A percentile compares a stretch with the other conserved stretches of the same genome.
Evolutionary conservation across 2,797 vertebrate genomes (phyloP).

Genomic region (Micropoecilia bifurca): DNA sequence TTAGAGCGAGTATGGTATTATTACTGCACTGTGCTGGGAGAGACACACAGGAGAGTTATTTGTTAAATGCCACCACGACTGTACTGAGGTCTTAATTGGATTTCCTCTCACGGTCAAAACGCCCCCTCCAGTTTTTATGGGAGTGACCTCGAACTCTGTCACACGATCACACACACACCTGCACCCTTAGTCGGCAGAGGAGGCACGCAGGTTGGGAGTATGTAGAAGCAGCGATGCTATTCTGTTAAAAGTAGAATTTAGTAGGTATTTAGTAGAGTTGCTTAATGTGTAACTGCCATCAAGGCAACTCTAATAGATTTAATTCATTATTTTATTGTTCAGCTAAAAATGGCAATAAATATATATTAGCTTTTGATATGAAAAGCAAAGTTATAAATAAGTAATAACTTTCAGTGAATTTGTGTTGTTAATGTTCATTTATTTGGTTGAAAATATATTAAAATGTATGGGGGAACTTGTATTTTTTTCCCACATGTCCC

Average conservation of each 20-base stretch:
- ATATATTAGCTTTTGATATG: no score
- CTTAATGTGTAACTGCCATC: not conserved
- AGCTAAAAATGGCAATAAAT: no score
- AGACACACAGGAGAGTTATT: conserved; percentile 68
- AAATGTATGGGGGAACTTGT: no score
- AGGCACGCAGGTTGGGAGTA: not conserved
- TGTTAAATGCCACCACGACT: conserved; percentile 73
- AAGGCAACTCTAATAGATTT: no score
- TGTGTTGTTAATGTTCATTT: no score
- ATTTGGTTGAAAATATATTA: no score
- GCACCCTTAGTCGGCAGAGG: not conserved
- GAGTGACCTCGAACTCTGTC: conserved; percentile 69
- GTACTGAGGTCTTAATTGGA: conserved; percentile 70
- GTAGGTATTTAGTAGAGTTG: not conserved
- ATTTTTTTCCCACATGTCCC: no score
- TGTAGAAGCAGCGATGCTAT: not conserved
- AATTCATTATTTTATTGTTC: no score
- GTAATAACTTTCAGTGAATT: no score
- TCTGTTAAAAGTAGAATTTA: not conserved
- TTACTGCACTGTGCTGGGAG: conserved; percentile 36
- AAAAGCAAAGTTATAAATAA: no score
- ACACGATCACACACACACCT: conserved; percentile 8
- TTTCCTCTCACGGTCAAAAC: conserved; percentile 67
- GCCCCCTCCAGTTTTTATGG: conserved; percentile 62
- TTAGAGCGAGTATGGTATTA: conserved; percentile 68